Evolutionary conservation across 2,888 invertebrate genomes (phyloP).

Genomic region (Leptinotarsa juncta): DNA sequence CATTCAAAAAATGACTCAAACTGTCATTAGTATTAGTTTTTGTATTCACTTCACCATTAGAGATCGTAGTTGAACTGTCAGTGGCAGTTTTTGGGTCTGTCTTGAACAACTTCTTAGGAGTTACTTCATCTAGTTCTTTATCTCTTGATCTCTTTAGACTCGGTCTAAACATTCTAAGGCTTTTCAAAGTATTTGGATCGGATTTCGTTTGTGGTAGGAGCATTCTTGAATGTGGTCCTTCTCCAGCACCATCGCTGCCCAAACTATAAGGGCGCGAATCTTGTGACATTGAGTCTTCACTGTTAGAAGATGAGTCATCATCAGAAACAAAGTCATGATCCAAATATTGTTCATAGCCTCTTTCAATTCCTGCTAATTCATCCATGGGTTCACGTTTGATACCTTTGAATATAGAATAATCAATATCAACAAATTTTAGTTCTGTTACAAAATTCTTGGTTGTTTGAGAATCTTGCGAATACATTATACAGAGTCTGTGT

Average conservation of each 20-base stretch:
- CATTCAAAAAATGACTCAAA: constrained; percentile 36
- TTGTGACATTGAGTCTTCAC: constrained; percentile 67
- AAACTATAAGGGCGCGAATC: constrained; percentile 66
- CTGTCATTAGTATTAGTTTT: constrained; percentile 21
- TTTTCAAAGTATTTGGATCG: constrained; percentile 69
- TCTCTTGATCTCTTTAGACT: constrained; percentile 57
- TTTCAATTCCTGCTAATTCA: constrained; percentile 59
- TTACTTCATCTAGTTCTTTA: constrained; percentile 34
- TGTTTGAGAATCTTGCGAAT: constrained; percentile 70
- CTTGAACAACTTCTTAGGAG: constrained; percentile 40
- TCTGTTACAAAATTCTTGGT: constrained; percentile 77
- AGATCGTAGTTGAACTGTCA: constrained; percentile 16
- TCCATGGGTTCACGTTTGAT: constrained; percentile 71
- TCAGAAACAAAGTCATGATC: constrained; percentile 55
- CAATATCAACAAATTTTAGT: constrained; percentile 80
- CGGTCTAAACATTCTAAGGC: constrained; percentile 68
- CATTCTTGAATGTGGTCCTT: constrained; percentile 48
- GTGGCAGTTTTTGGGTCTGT: constrained; percentile 30
- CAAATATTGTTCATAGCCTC: constrained; percentile 59
- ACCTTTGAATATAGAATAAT: constrained; percentile 72
- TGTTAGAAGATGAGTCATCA: constrained; percentile 56
- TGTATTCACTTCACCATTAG: constrained; percentile 12
- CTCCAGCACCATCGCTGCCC: constrained; percentile 65
- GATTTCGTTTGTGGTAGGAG: constrained; percentile 56
- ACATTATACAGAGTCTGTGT: constrained; percentile 70